Conservation (phyloP, 2,888 invertebrate genomes). For the Chaitophorus viminalis region DNA sequence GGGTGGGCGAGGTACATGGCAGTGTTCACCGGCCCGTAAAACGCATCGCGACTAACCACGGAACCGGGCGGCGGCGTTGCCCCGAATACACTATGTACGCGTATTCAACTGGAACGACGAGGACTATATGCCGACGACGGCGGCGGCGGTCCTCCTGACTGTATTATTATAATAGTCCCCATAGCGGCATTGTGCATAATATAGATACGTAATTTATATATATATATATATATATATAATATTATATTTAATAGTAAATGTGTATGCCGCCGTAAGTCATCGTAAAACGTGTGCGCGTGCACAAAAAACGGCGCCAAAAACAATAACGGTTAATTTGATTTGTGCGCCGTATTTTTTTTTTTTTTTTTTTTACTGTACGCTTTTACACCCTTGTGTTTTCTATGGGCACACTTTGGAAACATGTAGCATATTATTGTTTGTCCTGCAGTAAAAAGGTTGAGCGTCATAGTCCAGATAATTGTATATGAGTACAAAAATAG, state of each 20-base stretch:
- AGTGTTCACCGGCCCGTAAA: constrained; percentile 52
- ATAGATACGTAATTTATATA: neutral
- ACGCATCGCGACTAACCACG: constrained; percentile 32
- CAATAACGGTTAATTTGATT: constrained; percentile 12
- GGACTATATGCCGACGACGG: neutral
- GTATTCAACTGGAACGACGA: constrained; percentile 31
- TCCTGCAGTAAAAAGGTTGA: too few relatives aligned
- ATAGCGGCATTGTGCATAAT: neutral
- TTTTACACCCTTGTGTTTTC: neutral
- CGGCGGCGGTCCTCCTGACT: neutral
- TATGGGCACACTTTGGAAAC: neutral
- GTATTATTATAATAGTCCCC: neutral
- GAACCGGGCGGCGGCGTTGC: neutral
- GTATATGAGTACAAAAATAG: too few relatives aligned
- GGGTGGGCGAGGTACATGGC: neutral
- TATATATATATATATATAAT: too few relatives aligned
- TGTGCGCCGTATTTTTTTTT: neutral
- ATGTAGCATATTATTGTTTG: neutral
- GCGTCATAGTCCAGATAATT: too few relatives aligned
- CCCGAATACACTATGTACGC: constrained; percentile 19
- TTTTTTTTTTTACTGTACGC: neutral
- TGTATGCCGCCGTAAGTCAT: neutral
- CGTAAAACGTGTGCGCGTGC: neutral
- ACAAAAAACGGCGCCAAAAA: neutral
- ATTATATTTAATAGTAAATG: neutral